Conservation (phyloP, 2,113 vertebrate genomes). For the Mus pahari region DNA sequence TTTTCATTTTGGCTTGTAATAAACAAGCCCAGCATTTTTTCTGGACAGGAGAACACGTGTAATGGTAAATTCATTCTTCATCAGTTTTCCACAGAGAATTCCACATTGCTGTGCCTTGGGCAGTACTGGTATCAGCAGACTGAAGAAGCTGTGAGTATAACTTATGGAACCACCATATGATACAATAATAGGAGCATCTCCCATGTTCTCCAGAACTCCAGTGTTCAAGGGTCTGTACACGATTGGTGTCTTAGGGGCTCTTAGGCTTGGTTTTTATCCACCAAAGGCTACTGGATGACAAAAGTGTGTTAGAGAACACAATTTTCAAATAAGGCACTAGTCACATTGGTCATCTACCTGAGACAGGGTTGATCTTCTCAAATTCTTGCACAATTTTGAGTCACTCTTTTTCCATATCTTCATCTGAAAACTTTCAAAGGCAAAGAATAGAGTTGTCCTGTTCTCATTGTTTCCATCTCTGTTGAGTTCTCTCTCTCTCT, state of each 20-base stretch:
- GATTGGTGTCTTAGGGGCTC: slow-evolving; percentile 82
- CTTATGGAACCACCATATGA: slow-evolving; percentile 91
- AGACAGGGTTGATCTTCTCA: not conserved
- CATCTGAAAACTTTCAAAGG: slow-evolving; percentile 95
- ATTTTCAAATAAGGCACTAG: not conserved
- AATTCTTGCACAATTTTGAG: slow-evolving; percentile 79
- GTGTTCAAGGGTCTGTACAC: slow-evolving; percentile 95
- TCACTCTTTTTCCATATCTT: slow-evolving; percentile 95
- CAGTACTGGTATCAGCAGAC: slow-evolving; percentile 93
- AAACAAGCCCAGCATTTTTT: slow-evolving; percentile 94
- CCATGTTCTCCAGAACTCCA: slow-evolving; percentile 86
- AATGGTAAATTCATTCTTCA: slow-evolving; percentile 93
- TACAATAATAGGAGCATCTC: slow-evolving; percentile 88
- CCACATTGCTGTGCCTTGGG: slow-evolving; percentile 94
- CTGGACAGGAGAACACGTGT: slow-evolving; percentile 96
- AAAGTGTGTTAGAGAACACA: slow-evolving; percentile 60
- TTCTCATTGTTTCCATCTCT: slow-evolving; percentile 93
- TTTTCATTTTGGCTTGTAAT: slow-evolving; percentile 97
- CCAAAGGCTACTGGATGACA: slow-evolving; percentile 79
- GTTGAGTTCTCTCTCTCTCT: slow-evolving; percentile 79
- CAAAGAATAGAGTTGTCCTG: slow-evolving; percentile 95
- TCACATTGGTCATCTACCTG: not conserved
- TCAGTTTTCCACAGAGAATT: slow-evolving; percentile 96
- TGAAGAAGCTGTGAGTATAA: slow-evolving; percentile 92
- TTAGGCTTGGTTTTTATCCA: slow-evolving; percentile 62